Conservation (phyloP, 2,888 invertebrate genomes). For the Nomada hirtipes region DNA sequence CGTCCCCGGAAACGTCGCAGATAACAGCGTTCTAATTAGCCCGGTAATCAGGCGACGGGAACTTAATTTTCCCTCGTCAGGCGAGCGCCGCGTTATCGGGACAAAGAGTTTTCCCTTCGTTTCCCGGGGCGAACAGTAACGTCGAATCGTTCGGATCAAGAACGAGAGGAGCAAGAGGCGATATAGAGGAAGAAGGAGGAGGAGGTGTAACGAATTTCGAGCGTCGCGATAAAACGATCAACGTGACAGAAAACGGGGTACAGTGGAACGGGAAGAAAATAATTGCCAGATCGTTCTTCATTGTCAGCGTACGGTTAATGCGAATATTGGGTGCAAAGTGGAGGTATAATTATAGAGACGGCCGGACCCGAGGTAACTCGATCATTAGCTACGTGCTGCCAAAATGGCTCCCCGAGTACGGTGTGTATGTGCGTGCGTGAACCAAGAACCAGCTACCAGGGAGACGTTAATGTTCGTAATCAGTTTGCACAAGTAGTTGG, state of each 20-base stretch:
- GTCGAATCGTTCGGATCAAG: neutral
- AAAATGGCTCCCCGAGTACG: slow-evolving; percentile 55
- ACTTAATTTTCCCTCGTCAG: slow-evolving; percentile 45
- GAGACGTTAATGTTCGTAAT: slow-evolving; percentile 57
- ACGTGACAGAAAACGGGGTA: slow-evolving; percentile 9
- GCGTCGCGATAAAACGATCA: slow-evolving; percentile 55
- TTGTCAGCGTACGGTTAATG: slow-evolving; percentile 60
- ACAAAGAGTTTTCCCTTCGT: slow-evolving; percentile 15
- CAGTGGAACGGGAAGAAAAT: slow-evolving; percentile 26
- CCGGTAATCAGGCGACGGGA: slow-evolving; percentile 37
- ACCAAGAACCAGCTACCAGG: slow-evolving; percentile 39
- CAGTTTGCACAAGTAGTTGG: slow-evolving; percentile 54
- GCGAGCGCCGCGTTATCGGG: slow-evolving; percentile 25
- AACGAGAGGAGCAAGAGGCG: too few species aligned
- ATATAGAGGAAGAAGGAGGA: too few species aligned
- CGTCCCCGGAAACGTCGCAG: slow-evolving; percentile 40
- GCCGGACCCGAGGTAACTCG: slow-evolving; percentile 60
- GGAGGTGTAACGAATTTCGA: neutral
- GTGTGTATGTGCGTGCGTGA: neutral
- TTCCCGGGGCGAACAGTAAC: slow-evolving; percentile 11
- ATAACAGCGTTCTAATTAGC: slow-evolving; percentile 59
- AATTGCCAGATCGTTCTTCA: slow-evolving; percentile 62
- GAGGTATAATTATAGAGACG: slow-evolving; percentile 65
- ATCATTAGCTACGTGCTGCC: slow-evolving; percentile 64
- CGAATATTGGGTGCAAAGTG: slow-evolving; percentile 65